Percentiles rank a stretch among this genome's conserved stretches.
Conservation (phyloP, 2,888 invertebrate genomes). For the Tachina grossa region DNA sequence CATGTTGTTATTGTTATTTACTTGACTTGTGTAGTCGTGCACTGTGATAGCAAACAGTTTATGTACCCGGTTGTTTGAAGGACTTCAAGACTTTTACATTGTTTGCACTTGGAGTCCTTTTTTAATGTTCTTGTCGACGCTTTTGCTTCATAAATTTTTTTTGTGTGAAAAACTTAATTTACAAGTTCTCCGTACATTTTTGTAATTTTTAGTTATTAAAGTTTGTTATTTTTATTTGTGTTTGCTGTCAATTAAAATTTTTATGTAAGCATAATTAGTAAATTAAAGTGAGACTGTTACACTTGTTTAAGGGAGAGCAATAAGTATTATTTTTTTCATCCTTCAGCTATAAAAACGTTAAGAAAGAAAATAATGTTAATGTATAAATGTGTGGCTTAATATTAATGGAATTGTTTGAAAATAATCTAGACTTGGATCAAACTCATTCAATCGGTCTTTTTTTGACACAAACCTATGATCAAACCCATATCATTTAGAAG, state of each 20-base stretch:
- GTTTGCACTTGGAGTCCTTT: constrained; percentile 40
- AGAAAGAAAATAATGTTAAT: no score
- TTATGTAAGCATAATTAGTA: not conserved
- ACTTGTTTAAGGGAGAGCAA: no score
- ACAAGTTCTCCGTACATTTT: constrained; percentile 38
- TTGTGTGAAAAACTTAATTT: constrained; percentile 60
- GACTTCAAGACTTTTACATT: constrained; percentile 55
- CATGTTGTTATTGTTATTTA: constrained; percentile 36
- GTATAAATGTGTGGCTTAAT: no score
- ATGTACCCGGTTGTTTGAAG: constrained; percentile 37
- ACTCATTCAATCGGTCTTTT: no score
- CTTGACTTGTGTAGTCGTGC: constrained; percentile 33
- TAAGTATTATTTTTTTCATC: no score
- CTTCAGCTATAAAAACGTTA: no score
- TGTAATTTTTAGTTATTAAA: constrained; percentile 5
- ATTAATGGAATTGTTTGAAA: no score
- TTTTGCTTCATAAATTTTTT: constrained; percentile 29
- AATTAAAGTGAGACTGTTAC: not conserved
- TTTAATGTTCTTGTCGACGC: constrained; percentile 55
- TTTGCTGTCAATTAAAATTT: not conserved
- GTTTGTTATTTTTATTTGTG: not conserved
- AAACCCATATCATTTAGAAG: no score
- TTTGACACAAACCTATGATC: no score
- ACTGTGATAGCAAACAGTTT: constrained; percentile 40
- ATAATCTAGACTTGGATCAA: no score